Evolutionary conservation across 2,888 invertebrate genomes (phyloP).

Genomic region (Machimus rusticus): DNA sequence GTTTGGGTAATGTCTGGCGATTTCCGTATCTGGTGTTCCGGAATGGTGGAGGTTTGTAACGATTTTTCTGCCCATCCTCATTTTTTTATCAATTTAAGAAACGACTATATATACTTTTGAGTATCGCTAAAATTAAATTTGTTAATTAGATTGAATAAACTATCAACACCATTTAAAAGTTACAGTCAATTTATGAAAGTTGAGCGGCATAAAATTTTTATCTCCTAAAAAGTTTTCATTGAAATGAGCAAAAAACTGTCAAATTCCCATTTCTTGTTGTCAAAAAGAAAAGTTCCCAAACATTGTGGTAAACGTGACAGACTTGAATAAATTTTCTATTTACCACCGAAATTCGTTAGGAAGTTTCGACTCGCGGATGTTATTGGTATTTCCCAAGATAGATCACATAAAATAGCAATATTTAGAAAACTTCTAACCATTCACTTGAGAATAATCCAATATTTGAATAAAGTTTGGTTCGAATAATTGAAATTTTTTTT

Average conservation of each 20-base stretch:
- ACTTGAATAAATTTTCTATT: not conserved
- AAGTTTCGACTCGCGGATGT: not conserved
- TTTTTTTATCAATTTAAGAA: not conserved
- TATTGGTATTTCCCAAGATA: not conserved
- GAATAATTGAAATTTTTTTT: not conserved
- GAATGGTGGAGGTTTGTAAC: constrained; percentile 51
- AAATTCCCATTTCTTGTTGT: not conserved
- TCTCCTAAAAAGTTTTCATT: not conserved
- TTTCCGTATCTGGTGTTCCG: constrained; percentile 53
- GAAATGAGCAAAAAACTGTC: not conserved
- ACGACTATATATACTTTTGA: not conserved
- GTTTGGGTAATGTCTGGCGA: constrained; percentile 53
- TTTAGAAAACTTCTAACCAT: not conserved
- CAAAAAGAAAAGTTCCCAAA: not conserved
- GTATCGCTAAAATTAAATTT: not conserved
- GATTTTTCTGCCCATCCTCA: not conserved
- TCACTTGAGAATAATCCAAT: not conserved
- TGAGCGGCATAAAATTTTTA: not conserved
- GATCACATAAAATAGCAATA: too few species aligned
- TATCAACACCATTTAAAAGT: not conserved
- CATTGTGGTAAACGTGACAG: not conserved
- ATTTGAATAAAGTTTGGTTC: not conserved
- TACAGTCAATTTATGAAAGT: not conserved
- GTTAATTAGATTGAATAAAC: not conserved
- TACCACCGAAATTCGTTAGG: not conserved